Base-by-base conservation (phyloP, 2,797 vertebrate genomes). In the Coregonus suidteri region DNA sequence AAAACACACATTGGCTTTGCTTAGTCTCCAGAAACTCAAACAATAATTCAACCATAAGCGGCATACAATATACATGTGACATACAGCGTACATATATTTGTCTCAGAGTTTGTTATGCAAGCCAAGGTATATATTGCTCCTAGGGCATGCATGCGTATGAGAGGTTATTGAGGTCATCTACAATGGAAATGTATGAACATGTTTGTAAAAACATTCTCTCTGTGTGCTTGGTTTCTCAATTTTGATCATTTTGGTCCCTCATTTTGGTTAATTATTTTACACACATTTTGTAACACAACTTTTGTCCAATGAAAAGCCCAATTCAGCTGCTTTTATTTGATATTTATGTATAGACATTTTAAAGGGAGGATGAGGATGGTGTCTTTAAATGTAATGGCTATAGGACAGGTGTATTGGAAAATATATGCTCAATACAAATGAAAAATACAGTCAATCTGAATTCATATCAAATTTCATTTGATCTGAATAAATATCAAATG, bases 261-360 rank as follows among this genome's bases (percentile, higher is more conserved):
- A 82, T 83, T 65, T 77, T 79, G 47, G 51, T 81, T 73, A 51
- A 81, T 86, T 85, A 81, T 51, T 82, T 62, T 20, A 20, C 2
- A 9, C n/a, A 77, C 54, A 80, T 47, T 47, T 47, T 47, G 9
- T 47, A 47, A 47, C 41, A 47, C 41, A 68, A 53, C 41, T 16
- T 7, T 51, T 47, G n/a, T 84, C 59, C 73, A 69, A 85, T 75
- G 35, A 86, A 82, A 85, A 67, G 76, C 81, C 85, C 75, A 9
- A 72, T 82, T 87, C 78, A 79, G 84, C 77, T 82, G 56, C 56
- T 84, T 83, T 30, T 75, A 34, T 84, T 68, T 82, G 76, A 53
- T 87, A 87, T 90, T 91, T 90, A 89, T 91, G 91, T 85, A 78
- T 88, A 47, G 80, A 71, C 77, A 16, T 77, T 77, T 53, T 68